Evolutionary conservation across 2,888 invertebrate species (phyloP).

Genomic region (Lepidochrysops patricia): DNA sequence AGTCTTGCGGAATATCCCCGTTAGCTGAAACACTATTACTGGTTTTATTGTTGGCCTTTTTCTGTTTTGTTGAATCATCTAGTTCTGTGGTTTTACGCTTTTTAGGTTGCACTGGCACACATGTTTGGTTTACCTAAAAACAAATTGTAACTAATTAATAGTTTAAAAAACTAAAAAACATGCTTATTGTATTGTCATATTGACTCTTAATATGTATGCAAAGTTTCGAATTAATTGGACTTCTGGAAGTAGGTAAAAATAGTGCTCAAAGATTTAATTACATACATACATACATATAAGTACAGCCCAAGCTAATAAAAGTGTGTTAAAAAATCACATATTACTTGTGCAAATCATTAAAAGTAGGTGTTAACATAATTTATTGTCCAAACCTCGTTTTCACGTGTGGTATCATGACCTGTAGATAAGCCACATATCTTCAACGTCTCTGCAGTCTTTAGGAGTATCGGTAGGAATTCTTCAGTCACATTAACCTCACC

Average conservation of each 20-base stretch:
- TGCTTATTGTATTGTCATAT: too few relatives aligned
- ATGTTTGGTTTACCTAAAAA: constrained; percentile 44
- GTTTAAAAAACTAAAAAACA: neutral
- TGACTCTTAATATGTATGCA: too few relatives aligned
- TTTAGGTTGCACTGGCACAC: constrained; percentile 36
- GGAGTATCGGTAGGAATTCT: constrained; percentile 77
- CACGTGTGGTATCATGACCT: constrained; percentile 56
- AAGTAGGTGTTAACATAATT: neutral
- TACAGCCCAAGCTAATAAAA: too few relatives aligned
- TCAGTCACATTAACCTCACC: constrained; percentile 84
- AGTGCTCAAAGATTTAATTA: too few relatives aligned
- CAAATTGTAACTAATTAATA: too few relatives aligned
- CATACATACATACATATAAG: too few relatives aligned
- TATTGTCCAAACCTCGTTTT: constrained; percentile 49
- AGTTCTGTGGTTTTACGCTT: constrained; percentile 61
- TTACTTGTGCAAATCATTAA: neutral
- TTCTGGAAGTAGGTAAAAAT: too few relatives aligned
- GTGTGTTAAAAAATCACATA: too few relatives aligned
- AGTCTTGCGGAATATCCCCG: neutral
- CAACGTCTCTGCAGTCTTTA: constrained; percentile 80
- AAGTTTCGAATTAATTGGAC: too few relatives aligned
- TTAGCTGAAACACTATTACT: constrained; percentile 11
- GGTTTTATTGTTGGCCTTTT: constrained; percentile 22
- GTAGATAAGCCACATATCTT: constrained; percentile 81
- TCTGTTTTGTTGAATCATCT: constrained; percentile 48